Percentiles rank a stretch among this genome's conserved stretches.
Evolutionary conservation across 2,113 vertebrate species (phyloP).

Genomic region (Camelus dromedarius): DNA sequence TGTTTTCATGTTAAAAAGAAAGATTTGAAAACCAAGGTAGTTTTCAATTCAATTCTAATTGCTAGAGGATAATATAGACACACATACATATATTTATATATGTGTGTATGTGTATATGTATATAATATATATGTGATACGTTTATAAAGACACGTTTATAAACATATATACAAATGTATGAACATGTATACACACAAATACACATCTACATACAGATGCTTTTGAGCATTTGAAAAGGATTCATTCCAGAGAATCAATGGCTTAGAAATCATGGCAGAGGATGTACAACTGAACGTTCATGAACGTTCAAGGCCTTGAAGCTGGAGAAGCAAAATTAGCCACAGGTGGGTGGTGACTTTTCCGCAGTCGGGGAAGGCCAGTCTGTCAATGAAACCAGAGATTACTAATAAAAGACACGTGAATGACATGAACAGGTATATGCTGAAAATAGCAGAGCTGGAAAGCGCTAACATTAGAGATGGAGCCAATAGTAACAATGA

Average conservation of each 20-base stretch:
- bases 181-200: not conserved
- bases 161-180: not conserved
- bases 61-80: not conserved
- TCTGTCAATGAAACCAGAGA: constrained; percentile 30
- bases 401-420: constrained; percentile 40
- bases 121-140: not conserved
- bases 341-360: not conserved
- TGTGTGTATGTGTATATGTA: too few species aligned
- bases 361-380: not conserved
- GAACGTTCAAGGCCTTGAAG: not conserved
- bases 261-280: constrained; percentile 49
- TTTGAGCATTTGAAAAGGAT: constrained; percentile 72
- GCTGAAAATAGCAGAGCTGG: constrained; percentile 56
- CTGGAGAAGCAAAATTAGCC: not conserved
- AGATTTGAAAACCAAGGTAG: not conserved
- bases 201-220: not conserved
- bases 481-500: constrained; percentile 74
- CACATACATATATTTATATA: not conserved
- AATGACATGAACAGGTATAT: constrained; percentile 47
- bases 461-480: constrained; percentile 56
- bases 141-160: not conserved
- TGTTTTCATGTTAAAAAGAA: constrained; percentile 4
- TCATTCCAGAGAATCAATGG: constrained; percentile 64
- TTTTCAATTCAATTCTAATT: not conserved
- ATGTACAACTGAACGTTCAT: constrained; percentile 41